Evolutionary conservation across 2,888 invertebrate genomes (phyloP).

Genomic region (Hetaerina titia): DNA sequence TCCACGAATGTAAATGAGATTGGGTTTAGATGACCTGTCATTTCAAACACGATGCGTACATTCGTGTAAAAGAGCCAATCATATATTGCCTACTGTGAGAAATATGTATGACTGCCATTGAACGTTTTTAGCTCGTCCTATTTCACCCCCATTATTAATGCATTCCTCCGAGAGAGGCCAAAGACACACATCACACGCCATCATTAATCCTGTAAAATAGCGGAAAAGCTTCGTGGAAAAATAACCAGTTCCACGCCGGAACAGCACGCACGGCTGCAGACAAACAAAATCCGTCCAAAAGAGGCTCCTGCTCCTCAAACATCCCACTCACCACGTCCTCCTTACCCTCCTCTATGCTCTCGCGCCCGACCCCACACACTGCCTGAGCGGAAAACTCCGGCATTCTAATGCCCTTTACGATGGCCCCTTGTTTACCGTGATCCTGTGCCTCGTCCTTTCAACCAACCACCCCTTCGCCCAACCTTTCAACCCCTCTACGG

Average conservation of each 20-base stretch:
- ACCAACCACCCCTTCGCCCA: too few relatives aligned
- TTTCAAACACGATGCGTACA: too few relatives aligned
- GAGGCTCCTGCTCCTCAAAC: background rate
- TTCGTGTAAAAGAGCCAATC: too few relatives aligned
- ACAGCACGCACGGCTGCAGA: background rate
- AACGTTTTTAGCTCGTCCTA: too few relatives aligned
- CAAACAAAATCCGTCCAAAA: background rate
- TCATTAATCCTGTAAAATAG: background rate
- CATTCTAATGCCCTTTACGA: slow-evolving; percentile 14
- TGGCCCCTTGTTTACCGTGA: background rate
- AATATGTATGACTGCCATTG: too few relatives aligned
- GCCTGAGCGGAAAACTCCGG: background rate
- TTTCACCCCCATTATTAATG: too few relatives aligned
- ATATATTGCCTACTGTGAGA: too few relatives aligned
- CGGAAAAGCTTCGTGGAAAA: background rate
- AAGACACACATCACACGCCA: background rate
- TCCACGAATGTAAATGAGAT: too few relatives aligned
- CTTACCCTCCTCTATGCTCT: background rate
- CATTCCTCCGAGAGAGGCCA: too few relatives aligned
- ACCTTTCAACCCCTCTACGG: background rate
- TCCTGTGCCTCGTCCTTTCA: too few relatives aligned
- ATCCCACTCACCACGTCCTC: background rate
- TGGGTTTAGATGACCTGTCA: too few relatives aligned
- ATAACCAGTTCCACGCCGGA: background rate
- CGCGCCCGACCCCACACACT: background rate